phyloP scores from a whole-genome alignment of 2,113 vertebrate species.

The Eudorcas thomsonii region DNA sequence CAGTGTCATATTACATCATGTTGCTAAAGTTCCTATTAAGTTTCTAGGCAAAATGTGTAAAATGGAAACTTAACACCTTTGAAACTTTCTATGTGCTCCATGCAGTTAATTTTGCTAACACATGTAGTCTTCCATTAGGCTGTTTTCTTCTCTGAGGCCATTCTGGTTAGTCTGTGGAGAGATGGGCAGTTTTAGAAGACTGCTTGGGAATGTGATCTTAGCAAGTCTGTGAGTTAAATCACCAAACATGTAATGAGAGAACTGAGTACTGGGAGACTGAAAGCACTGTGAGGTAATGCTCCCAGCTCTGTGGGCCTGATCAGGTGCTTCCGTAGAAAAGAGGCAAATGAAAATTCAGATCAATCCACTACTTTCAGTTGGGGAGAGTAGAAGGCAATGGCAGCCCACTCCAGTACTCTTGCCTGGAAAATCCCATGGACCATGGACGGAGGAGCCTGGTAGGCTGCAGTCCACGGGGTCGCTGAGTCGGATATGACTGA shows the following conservation, averaged over 20 bases:
- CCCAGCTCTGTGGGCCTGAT: no score
- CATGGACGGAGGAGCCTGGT: no score
- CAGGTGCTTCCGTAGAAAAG: neutral
- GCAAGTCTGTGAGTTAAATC: neutral
- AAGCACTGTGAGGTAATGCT: neutral
- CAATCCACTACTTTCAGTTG: neutral
- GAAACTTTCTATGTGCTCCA: neutral
- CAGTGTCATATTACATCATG: neutral
- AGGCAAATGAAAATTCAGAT: neutral
- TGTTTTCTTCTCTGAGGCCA: neutral
- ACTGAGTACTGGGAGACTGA: neutral
- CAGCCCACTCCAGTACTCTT: no score
- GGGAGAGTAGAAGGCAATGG: neutral
- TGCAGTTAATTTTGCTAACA: neutral
- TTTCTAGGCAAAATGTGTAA: neutral
- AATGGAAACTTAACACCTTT: neutral
- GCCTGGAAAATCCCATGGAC: no score
- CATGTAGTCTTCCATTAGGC: neutral
- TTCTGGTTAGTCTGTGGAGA: neutral
- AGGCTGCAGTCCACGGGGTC: no score
- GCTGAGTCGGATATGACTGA: no score
- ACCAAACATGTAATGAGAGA: neutral
- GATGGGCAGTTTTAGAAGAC: neutral
- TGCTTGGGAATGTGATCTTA: neutral
- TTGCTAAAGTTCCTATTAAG: neutral